Evolutionary conservation across 2,113 vertebrate genomes (phyloP).

Genomic region (Nothoprocta perdicaria): DNA sequence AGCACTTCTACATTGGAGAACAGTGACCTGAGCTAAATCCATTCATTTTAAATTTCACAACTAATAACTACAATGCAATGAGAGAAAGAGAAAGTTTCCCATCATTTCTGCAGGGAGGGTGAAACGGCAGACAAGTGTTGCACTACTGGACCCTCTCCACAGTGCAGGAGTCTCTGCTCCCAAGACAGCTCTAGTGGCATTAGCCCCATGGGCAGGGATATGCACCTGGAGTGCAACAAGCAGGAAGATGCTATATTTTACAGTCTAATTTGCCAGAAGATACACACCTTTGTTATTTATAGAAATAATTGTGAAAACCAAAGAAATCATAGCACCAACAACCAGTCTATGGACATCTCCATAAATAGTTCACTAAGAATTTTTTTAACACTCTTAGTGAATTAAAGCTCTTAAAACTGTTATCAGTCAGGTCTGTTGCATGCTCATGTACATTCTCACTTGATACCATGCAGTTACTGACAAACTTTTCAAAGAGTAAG

Average conservation of each 20-base stretch:
- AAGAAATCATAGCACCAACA: background rate
- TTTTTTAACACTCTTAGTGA: background rate
- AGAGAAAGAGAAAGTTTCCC: background rate
- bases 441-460: background rate
- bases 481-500: background rate
- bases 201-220: background rate
- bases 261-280: background rate
- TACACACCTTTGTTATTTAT: background rate
- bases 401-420: background rate
- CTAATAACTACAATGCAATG: background rate
- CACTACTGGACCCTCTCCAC: fast-evolving
- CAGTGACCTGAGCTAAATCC: background rate
- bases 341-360: background rate
- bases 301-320: too few species aligned
- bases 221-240: fast-evolving
- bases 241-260: background rate
- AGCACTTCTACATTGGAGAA: background rate
- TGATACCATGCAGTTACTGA: background rate
- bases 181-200: too few species aligned
- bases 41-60: background rate
- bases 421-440: background rate
- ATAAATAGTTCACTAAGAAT: background rate
- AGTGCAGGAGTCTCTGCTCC: fast-evolving
- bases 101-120: background rate
- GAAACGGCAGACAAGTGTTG: fast-evolving